Conservation (phyloP, 2,888 invertebrate genomes). For the Onchidella celtica region DNA sequence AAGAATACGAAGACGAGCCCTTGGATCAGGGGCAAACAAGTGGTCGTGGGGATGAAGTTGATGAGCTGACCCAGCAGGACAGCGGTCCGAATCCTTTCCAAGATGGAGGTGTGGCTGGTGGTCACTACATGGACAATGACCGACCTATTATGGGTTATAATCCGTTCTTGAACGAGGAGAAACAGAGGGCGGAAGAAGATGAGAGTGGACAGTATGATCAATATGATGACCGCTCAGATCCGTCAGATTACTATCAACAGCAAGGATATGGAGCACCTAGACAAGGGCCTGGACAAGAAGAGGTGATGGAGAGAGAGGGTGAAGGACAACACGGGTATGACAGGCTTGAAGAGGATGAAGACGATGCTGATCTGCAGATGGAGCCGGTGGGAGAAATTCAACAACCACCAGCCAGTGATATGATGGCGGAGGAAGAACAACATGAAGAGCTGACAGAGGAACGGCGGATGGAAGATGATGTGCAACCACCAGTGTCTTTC, state of each 20-base stretch:
- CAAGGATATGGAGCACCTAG: not conserved
- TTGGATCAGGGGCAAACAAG: not conserved
- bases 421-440: not conserved
- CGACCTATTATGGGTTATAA: constrained; percentile 22
- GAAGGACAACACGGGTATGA: not conserved
- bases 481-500: not conserved
- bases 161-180: constrained; percentile 17
- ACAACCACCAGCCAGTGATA: too few relatives aligned
- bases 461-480: not conserved
- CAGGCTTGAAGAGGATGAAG: constrained; percentile 10
- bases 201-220: not conserved
- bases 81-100: not conserved
- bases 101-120: not conserved
- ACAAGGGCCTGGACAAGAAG: not conserved
- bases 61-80: not conserved
- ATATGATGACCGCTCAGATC: too few relatives aligned
- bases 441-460: not conserved
- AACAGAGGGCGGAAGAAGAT: constrained; percentile 7
- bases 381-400: not conserved
- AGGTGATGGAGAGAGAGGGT: not conserved
- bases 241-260: too few relatives aligned
- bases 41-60: not conserved
- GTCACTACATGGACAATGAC: not conserved
- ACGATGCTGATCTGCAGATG: not conserved
- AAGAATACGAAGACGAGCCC: constrained; percentile 9